A percentile compares a stretch with the other conserved stretches of the same genome.
phyloP scores from a whole-genome alignment of 2,888 invertebrate genomes.

The Lysandra coridon region DNA sequence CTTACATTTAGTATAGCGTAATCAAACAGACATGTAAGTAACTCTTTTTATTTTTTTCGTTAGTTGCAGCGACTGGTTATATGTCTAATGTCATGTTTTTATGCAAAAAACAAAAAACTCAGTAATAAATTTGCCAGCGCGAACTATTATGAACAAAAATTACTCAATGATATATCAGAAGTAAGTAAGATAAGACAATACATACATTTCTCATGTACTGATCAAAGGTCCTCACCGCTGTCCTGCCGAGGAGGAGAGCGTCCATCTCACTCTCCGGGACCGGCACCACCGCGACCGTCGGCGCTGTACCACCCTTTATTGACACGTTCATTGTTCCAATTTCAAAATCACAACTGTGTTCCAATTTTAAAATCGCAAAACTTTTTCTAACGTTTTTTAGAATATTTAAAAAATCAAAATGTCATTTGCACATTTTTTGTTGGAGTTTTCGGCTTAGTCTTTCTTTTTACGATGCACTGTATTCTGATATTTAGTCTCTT shows the following conservation, averaged over 20 bases:
- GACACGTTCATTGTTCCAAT: constrained; percentile 60
- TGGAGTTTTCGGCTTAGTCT: neutral
- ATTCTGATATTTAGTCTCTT: neutral
- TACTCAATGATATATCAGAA: constrained; percentile 32
- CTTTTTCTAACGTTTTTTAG: neutral
- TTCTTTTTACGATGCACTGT: neutral
- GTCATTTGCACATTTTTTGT: neutral
- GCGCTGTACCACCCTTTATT: constrained; percentile 68
- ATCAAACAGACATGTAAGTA: no score
- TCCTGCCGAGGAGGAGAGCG: constrained; percentile 87
- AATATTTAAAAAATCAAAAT: neutral
- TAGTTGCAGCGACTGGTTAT: neutral
- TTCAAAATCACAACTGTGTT: neutral
- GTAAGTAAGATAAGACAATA: constrained; percentile 51
- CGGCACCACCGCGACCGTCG: constrained; percentile 81
- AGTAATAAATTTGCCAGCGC: no score
- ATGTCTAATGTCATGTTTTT: neutral
- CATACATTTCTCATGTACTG: constrained; percentile 80
- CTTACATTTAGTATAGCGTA: no score
- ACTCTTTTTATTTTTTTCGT: no score
- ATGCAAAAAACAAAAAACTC: neutral
- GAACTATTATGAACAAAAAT: neutral
- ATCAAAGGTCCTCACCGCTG: constrained; percentile 86
- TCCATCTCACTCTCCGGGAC: constrained; percentile 90
- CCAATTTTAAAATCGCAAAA: neutral